A percentile compares a stretch with the other conserved stretches of the same genome.
phyloP scores from a whole-genome alignment of 2,797 vertebrate genomes.

The Simalia tracyae region DNA sequence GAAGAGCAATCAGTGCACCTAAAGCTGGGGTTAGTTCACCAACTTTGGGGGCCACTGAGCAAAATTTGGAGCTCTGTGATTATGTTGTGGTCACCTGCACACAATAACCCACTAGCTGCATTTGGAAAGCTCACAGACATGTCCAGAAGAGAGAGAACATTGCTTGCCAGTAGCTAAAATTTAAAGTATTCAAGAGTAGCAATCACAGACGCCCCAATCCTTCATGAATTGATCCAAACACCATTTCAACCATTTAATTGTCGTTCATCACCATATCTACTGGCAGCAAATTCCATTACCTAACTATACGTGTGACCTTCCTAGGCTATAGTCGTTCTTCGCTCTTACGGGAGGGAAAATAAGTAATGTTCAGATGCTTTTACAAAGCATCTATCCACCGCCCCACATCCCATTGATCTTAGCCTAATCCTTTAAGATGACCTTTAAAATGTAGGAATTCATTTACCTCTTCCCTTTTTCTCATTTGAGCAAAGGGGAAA shows the following conservation, averaged over 20 bases:
- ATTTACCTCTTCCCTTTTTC: background rate
- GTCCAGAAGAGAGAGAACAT: background rate
- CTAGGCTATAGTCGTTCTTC: background rate
- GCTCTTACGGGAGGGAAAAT: background rate
- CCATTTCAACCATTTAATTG: background rate
- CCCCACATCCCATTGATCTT: background rate
- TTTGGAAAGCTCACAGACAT: background rate
- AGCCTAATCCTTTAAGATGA: background rate
- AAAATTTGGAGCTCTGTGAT: background rate
- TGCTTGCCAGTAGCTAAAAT: background rate
- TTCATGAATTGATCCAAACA: background rate
- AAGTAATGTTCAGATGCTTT: background rate
- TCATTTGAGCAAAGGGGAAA: background rate
- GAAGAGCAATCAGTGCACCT: background rate
- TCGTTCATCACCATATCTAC: background rate
- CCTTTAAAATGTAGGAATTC: background rate
- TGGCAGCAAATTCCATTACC: background rate
- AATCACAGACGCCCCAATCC: background rate
- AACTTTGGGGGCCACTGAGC: background rate
- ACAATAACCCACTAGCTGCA: background rate
- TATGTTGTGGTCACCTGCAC: background rate
- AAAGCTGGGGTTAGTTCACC: background rate
- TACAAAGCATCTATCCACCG: background rate
- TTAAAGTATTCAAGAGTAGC: background rate
- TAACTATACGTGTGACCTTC: accelerated